Evolutionary conservation across 2,888 invertebrate species (phyloP).

Genomic region (Melanostoma mellinum): DNA sequence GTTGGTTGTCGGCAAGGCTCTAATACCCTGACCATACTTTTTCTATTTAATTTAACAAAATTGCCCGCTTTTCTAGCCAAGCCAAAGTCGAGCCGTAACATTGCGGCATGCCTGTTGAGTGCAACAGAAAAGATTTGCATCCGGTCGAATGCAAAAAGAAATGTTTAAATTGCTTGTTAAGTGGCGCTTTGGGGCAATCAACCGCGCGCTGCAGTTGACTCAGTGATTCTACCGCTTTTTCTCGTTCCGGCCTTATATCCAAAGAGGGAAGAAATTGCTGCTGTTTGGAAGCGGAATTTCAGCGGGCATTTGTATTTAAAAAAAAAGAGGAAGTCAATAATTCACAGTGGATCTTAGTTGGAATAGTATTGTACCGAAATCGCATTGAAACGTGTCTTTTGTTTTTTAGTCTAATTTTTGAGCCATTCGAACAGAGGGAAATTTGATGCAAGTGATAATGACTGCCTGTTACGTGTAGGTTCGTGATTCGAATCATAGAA

Average conservation of each 20-base stretch:
- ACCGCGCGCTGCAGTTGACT: conserved; percentile 58
- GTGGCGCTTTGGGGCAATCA: conserved; percentile 73
- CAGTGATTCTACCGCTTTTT: conserved; percentile 44
- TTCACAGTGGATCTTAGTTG: too few relatives aligned
- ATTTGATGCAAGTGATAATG: too few relatives aligned
- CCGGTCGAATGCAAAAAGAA: conserved; percentile 67
- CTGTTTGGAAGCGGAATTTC: conserved; percentile 19
- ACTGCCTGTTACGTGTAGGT: too few relatives aligned
- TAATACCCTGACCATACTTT: conserved; percentile 41
- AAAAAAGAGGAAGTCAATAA: neutral
- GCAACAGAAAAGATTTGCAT: conserved; percentile 68
- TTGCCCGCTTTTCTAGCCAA: conserved; percentile 55
- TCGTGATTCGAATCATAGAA: too few relatives aligned
- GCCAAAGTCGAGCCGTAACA: conserved; percentile 4
- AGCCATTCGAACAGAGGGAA: too few relatives aligned
- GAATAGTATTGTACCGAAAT: too few relatives aligned
- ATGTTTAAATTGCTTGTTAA: conserved; percentile 72
- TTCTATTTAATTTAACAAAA: conserved; percentile 69
- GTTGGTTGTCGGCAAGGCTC: conserved; percentile 18
- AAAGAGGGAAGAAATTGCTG: conserved; percentile 40
- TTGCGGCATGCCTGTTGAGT: conserved; percentile 43
- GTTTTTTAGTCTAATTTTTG: too few relatives aligned
- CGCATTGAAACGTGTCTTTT: too few relatives aligned
- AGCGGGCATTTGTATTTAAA: neutral
- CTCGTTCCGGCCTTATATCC: conserved; percentile 29